These are phyloP conservation scores for Epirrhoe tristata DNA, from an alignment of 2,888 invertebrate genomes.

Conservation along the genomic window DNA sequence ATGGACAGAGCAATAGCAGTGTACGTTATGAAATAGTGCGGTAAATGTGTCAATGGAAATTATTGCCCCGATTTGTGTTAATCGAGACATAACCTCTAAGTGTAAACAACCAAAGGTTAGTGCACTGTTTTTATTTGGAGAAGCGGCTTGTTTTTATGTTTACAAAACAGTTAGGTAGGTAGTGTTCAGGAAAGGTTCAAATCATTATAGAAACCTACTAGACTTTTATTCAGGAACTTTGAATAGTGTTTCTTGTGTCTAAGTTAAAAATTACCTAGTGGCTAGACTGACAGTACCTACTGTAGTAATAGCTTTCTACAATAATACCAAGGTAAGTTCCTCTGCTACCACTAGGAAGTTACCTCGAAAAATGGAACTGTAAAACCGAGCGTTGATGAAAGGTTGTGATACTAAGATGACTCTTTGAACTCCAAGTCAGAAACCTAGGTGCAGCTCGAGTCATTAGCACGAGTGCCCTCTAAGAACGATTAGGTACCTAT, in stretches of 20 bases:
- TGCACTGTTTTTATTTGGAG: slow-evolving; percentile 16
- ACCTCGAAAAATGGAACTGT: slow-evolving; percentile 16
- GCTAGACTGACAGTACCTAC: not conserved
- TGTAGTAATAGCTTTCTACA: slow-evolving; percentile 15
- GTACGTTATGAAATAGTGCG: slow-evolving; percentile 22
- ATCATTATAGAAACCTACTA: not conserved
- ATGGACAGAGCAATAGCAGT: slow-evolving; percentile 22
- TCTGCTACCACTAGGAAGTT: not conserved
- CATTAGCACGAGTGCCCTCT: slow-evolving; percentile 5
- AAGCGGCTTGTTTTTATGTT: not conserved
- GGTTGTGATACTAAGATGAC: not conserved
- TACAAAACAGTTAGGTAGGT: not conserved
- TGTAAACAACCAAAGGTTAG: slow-evolving; percentile 51
- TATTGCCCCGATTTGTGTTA: slow-evolving; percentile 18
- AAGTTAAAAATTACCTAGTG: not conserved
- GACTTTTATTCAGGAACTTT: not conserved
- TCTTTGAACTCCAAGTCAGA: slow-evolving; percentile 1
- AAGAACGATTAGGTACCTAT: not conserved
- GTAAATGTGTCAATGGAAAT: slow-evolving; percentile 31
- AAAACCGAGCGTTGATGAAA: not conserved
- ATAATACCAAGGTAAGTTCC: slow-evolving; percentile 22
- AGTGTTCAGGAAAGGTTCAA: not conserved
- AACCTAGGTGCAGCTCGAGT: not conserved
- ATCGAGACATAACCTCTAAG: slow-evolving; percentile 51
- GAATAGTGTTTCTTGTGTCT: not conserved